Evolutionary conservation across 2,888 invertebrate genomes (phyloP), one percentile per base, ranked within the genome.

Genomic region (Zhengitettix transpicula): DNA sequence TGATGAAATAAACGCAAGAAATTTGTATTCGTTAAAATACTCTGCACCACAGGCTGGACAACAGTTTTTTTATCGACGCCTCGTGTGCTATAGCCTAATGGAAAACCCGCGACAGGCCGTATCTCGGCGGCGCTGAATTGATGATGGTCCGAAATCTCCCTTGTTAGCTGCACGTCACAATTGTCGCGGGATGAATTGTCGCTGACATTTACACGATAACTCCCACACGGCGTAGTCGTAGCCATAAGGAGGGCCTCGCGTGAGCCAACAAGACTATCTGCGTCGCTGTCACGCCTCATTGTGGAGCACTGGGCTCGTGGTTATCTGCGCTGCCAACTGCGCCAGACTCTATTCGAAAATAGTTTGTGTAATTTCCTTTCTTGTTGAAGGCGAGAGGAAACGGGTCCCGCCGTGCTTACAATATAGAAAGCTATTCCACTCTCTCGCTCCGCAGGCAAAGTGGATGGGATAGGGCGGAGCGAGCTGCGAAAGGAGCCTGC

Each of bases 351-450:
- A 73, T 73, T 74, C 70, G 73, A 74, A 74, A 74, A 73, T 74
- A 74, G 74, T 74, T 74, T 73, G 71, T 72, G 73, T 73, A 73
- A 74, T 74, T 74, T 74, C 74, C 73, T 73, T 68, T 70, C 68
- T 69, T 70, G 70, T 61, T 59, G 62, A 59, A 52, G 28, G 59
- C 57, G 41, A 52, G 55, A 56, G 61, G 59, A 61, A 59, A 56
- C 55, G n/a, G 57, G 55, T 51, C 44, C 56, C 58, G 58, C 52
- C 58, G 58, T 60, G 60, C 60, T 56, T 56, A 52, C 56, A 60
- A 60, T 60, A 57, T 60, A 61, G 56, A 58, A 58, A 56, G 55
- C 55, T 47, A 12, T 47, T n/a, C 47, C 47, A 12, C 47, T 47
- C 47, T 47, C 47, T 47, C 47, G 12, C 47, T 47, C 47, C 47